Base-by-base conservation (phyloP, 2,113 vertebrate genomes). In the Plecotus auritus region DNA sequence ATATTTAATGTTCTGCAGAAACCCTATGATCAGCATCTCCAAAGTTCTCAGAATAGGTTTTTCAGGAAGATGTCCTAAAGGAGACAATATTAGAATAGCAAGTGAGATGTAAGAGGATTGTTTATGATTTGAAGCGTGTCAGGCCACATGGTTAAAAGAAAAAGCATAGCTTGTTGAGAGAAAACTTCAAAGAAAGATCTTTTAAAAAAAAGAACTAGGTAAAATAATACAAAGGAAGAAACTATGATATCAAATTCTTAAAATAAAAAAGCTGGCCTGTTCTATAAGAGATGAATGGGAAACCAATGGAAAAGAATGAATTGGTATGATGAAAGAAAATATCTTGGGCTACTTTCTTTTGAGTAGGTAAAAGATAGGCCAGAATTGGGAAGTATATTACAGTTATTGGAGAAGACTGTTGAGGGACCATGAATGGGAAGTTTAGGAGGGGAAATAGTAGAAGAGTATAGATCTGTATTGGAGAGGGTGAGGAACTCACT, bases 81-180 rank as follows among this genome's bases (percentile, higher is more conserved):
- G 70, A 94, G 64, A 54, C 42, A 64, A 11, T 45, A 18, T 83
- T 94, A 84, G 42, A 74, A 17, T 86, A 42, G 73, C 51, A 70
- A 59, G 61, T 64, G 70, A 69, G 49, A 49, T 56, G 4, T 40
- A 45, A 51, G 16, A 72, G 69, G 66, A 83, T 91, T 91, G 54
- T 69, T 93, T 80, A 80, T 69, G 22, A 88, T 93, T 92, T 88
- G 35, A 93, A 76, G 42, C 88, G 20, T 70, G 28, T 74, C 40
- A 73, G 28, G 10, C 28, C 49, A 66, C 32, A 28, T 20, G 81
- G 26, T 64, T 45, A 35, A 2, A 10, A 45, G 49, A n/a, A 37
- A 26, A 30, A 30, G 45, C 40, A 70, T 7, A 18, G n/a, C 3
- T 76, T 76, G 13, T 84, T 59, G 14, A 88, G 61, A 45, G 42